Evolutionary conservation across 92 coral and sea anemone species (phyloP).

Genomic region (Heteractis magnifica): DNA sequence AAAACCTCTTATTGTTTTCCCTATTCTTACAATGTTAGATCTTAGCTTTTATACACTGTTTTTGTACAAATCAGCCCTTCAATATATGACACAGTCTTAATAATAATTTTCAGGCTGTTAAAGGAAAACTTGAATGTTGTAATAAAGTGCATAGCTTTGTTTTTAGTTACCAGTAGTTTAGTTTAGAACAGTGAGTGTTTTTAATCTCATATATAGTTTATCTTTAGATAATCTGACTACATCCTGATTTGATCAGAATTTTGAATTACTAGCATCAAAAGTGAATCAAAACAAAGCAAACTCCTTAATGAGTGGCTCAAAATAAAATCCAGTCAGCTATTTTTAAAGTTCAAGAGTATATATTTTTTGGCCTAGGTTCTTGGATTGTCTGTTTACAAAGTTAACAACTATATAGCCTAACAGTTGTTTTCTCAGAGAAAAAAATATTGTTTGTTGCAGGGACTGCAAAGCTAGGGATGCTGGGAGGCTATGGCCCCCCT

Average conservation of each 20-base stretch:
- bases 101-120: too few relatives aligned
- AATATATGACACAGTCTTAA: too few relatives aligned
- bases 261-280: neutral
- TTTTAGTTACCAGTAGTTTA: neutral
- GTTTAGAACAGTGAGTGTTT: neutral
- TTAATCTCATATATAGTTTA: neutral
- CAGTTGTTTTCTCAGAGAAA: neutral
- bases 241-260: neutral
- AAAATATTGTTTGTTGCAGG: neutral
- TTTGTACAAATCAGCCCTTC: too few relatives aligned
- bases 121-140: neutral
- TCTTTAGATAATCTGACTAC: neutral
- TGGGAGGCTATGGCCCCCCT: neutral
- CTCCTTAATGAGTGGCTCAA: neutral
- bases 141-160: neutral
- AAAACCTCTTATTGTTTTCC: too few relatives aligned
- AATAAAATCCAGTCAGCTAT: neutral
- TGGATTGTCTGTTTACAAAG: neutral
- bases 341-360: neutral
- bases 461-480: neutral
- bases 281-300: neutral
- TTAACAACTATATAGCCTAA: neutral
- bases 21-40: too few relatives aligned
- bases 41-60: too few relatives aligned
- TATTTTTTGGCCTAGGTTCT: neutral